phyloP scores from a whole-genome alignment of 2,888 invertebrate species.

The Tachina fera region DNA sequence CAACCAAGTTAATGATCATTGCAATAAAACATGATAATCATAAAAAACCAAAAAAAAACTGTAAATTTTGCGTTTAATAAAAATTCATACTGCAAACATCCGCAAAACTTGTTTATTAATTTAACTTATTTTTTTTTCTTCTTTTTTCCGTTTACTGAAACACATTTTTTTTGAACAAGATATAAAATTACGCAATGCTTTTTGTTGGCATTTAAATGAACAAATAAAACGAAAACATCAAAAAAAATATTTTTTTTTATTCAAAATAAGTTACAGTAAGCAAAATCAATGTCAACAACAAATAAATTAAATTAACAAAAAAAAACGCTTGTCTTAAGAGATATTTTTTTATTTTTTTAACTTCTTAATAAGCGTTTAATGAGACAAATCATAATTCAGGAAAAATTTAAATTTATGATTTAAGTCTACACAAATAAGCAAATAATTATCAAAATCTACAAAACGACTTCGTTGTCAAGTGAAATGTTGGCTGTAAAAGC shows the following conservation, averaged over 20 bases:
- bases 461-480: background rate
- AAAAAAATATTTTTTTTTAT: background rate
- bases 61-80: constrained; percentile 34
- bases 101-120: constrained; percentile 51
- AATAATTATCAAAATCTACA: background rate
- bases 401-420: background rate
- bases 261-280: constrained; percentile 29
- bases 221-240: constrained; percentile 9
- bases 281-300: constrained; percentile 70
- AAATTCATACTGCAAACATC: constrained; percentile 61
- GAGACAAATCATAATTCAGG: background rate
- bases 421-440: background rate
- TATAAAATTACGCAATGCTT: constrained; percentile 51
- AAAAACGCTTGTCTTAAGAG: background rate
- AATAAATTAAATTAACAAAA: constrained; percentile 30
- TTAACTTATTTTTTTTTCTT: constrained; percentile 1
- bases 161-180: constrained; percentile 30
- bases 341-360: background rate
- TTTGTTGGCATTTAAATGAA: constrained; percentile 28
- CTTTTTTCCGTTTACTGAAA: background rate
- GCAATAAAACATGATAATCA: background rate
- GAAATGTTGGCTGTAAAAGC: background rate
- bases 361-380: constrained; percentile 8
- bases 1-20: background rate
- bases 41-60: constrained; percentile 10